Conservation (phyloP, 2,888 invertebrate genomes). For the Spialia ferax region DNA sequence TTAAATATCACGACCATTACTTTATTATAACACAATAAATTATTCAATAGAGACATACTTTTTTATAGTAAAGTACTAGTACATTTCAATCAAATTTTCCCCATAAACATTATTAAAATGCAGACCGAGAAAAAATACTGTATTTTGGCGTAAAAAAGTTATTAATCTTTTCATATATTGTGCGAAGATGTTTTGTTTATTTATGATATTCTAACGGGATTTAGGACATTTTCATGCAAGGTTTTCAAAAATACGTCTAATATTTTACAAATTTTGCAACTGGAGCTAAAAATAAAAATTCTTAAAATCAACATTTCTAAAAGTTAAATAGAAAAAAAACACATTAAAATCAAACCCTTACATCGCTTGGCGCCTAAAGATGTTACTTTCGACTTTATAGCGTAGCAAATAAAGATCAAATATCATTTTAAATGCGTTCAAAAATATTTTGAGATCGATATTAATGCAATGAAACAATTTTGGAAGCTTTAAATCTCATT, state of each 20-base stretch:
- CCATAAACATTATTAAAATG: constrained; percentile 5
- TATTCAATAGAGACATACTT: not conserved
- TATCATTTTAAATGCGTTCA: not conserved
- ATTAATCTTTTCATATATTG: not conserved
- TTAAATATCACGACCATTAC: too few species aligned
- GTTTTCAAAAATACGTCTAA: too few species aligned
- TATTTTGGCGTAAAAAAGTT: not conserved
- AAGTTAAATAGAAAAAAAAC: not conserved
- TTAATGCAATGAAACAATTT: too few species aligned
- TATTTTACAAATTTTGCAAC: not conserved
- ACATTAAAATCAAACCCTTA: not conserved
- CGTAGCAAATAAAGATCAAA: not conserved
- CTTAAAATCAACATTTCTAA: not conserved
- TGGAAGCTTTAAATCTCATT: too few species aligned
- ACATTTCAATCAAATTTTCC: not conserved
- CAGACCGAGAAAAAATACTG: not conserved
- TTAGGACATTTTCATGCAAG: not conserved
- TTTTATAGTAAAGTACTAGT: too few species aligned
- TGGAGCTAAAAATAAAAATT: not conserved
- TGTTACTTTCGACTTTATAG: not conserved
- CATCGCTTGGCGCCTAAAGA: not conserved
- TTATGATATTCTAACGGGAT: not conserved
- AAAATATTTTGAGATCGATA: not conserved
- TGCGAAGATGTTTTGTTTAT: not conserved
- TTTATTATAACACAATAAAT: too few species aligned